Conservation (phyloP, 1,140 invertebrate species). For the Drosophila sp. region DNA sequence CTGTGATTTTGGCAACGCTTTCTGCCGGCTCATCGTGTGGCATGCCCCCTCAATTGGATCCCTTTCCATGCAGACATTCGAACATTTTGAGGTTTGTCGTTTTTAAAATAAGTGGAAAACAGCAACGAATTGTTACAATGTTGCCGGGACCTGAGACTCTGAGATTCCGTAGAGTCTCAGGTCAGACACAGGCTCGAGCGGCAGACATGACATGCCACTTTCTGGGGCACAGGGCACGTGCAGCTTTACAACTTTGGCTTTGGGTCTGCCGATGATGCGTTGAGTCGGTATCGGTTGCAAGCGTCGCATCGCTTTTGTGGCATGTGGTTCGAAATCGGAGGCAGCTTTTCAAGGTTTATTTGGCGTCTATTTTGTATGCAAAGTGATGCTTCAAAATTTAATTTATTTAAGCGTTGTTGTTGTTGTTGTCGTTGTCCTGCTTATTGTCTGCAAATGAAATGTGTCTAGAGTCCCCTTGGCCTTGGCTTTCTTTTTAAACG, state of each 20-base stretch:
- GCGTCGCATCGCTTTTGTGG: constrained; percentile 26
- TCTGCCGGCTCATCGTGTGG: constrained; percentile 63
- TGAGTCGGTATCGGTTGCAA: constrained; percentile 30
- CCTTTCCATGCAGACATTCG: no score
- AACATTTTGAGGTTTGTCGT: constrained; percentile 47
- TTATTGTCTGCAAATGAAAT: constrained; percentile 81
- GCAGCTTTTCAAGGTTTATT: constrained; percentile 45
- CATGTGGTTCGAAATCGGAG: constrained; percentile 69
- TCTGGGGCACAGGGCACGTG: constrained; percentile 42
- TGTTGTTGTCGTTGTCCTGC: constrained; percentile 37
- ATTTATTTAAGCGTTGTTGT: constrained; percentile 70
- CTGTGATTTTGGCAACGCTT: constrained; percentile 68
- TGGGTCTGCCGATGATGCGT: constrained; percentile 34
- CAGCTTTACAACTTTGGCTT: constrained; percentile 44
- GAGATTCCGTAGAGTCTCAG: constrained; percentile 17
- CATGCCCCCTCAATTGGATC: not conserved
- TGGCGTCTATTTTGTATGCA: constrained; percentile 73
- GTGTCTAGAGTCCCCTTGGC: constrained; percentile 48
- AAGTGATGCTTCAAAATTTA: constrained; percentile 78
- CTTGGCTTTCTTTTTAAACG: constrained; percentile 69
- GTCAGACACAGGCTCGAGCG: constrained; percentile 28
- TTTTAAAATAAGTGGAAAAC: constrained; percentile 78
- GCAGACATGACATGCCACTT: constrained; percentile 9
- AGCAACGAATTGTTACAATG: constrained; percentile 79
- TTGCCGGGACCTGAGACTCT: constrained; percentile 24